phyloP scores from a whole-genome alignment of 2,113 vertebrate genomes.

The Poicephalus gulielmi region DNA sequence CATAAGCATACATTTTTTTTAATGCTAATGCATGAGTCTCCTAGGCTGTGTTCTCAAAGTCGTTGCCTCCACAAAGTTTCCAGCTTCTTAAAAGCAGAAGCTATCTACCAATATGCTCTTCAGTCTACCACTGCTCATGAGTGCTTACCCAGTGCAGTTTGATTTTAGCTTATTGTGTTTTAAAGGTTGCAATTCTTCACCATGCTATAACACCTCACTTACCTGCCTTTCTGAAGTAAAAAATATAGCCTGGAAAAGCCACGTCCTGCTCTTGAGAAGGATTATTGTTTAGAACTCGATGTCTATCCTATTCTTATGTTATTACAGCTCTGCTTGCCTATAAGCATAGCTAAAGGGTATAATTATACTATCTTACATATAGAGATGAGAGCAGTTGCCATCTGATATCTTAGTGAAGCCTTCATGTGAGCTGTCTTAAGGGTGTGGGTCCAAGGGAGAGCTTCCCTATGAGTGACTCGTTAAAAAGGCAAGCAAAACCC shows the following conservation, averaged over 20 bases:
- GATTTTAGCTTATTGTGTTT: neutral
- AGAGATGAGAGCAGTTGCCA: neutral
- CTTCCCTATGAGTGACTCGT: neutral
- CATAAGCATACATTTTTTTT: neutral
- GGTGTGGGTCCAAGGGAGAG: neutral
- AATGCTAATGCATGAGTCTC: neutral
- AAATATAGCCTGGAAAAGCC: neutral
- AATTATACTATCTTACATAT: too few species aligned
- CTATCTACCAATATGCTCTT: neutral
- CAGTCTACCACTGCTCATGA: neutral
- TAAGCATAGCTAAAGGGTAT: neutral
- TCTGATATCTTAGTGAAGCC: neutral
- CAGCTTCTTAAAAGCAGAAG: neutral
- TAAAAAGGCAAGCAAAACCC: neutral
- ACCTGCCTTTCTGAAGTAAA: neutral
- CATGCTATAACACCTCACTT: neutral
- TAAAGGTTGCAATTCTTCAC: neutral
- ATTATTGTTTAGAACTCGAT: neutral
- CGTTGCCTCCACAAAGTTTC: neutral
- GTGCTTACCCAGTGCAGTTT: neutral
- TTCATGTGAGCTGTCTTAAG: neutral
- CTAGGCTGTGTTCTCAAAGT: neutral
- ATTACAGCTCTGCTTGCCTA: neutral
- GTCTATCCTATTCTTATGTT: fast-evolving
- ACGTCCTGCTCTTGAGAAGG: neutral